These are phyloP conservation scores for Ursus arctos DNA, from an alignment of 2,113 vertebrate species.

Conservation along the genomic window DNA sequence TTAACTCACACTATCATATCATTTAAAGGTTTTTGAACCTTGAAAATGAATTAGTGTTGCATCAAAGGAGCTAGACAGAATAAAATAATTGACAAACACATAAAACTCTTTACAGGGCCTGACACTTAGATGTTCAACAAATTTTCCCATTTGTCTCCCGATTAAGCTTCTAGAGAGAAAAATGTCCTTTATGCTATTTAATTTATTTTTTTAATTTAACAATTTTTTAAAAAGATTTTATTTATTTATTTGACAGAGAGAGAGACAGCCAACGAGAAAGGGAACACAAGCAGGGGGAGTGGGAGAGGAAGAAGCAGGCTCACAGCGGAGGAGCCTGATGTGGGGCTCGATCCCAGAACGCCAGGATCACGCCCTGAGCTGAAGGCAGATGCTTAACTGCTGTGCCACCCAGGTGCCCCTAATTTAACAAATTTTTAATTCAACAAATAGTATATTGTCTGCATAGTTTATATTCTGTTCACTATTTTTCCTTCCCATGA, in stretches of 20 bases:
- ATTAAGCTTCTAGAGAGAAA: conserved; percentile 4
- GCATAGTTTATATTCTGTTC: not conserved
- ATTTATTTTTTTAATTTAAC: not conserved
- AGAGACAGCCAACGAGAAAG: no score
- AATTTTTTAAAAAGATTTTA: no score
- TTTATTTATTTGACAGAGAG: no score
- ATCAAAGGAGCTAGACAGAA: not conserved
- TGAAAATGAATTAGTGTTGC: conserved; percentile 17
- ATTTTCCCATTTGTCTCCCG: not conserved
- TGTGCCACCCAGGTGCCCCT: no score
- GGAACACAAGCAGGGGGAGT: no score
- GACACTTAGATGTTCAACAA: conserved; percentile 2
- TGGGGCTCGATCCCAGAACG: no score
- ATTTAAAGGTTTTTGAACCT: not conserved
- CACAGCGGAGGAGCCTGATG: no score
- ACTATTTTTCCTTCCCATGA: not conserved
- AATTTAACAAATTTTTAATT: conserved; percentile 36
- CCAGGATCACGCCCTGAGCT: no score
- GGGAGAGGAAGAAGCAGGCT: no score
- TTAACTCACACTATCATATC: not conserved
- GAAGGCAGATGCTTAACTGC: no score
- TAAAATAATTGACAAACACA: not conserved
- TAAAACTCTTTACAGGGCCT: not conserved
- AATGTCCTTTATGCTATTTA: not conserved
- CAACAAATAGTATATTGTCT: not conserved